Evolutionary conservation across 2,888 invertebrate species (phyloP).

Genomic region (Hypena proboscidalis): DNA sequence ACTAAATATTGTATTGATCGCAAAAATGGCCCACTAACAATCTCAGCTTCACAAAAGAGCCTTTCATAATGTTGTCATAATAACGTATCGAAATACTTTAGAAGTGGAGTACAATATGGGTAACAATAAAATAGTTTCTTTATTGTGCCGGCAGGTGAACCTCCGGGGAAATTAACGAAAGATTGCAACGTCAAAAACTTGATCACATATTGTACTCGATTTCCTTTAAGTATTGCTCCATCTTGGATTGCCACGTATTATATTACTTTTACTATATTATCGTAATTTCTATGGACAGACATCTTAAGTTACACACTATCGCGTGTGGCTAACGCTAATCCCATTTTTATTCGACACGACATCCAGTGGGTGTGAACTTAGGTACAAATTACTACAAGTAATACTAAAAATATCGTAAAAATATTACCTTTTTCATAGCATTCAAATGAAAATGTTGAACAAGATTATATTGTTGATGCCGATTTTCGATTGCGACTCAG

Average conservation of each 20-base stretch:
- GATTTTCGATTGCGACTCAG: conserved; percentile 21
- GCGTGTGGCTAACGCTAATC: conserved; percentile 19
- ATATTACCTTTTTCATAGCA: conserved; percentile 5
- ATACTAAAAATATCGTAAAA: conserved; percentile 11
- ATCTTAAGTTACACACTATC: conserved; percentile 26
- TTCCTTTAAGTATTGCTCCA: conserved; percentile 62
- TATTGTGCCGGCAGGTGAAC: conserved; percentile 73
- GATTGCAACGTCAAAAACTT: conserved; percentile 79
- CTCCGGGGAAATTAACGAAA: conserved; percentile 80
- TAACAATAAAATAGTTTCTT: conserved; percentile 79
- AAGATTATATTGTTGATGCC: conserved; percentile 16
- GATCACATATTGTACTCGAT: conserved; percentile 75
- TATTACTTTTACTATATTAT: conserved; percentile 51
- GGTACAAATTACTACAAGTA: conserved; percentile 10
- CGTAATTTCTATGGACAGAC: conserved; percentile 33
- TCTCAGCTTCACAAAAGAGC: conserved; percentile 31
- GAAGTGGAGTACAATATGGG: conserved; percentile 52
- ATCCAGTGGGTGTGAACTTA: conserved; percentile 14
- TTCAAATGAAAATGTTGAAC: conserved; percentile 11
- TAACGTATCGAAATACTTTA: conserved; percentile 48
- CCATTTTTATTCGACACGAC: conserved; percentile 22
- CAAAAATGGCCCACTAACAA: conserved; percentile 25
- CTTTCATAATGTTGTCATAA: conserved; percentile 46
- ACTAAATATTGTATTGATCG: conserved; percentile 11
- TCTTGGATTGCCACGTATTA: conserved; percentile 59